These are phyloP conservation scores for Lycocerus yunnanus DNA, from an alignment of 2,888 invertebrate genomes.

Conservation along the genomic window DNA sequence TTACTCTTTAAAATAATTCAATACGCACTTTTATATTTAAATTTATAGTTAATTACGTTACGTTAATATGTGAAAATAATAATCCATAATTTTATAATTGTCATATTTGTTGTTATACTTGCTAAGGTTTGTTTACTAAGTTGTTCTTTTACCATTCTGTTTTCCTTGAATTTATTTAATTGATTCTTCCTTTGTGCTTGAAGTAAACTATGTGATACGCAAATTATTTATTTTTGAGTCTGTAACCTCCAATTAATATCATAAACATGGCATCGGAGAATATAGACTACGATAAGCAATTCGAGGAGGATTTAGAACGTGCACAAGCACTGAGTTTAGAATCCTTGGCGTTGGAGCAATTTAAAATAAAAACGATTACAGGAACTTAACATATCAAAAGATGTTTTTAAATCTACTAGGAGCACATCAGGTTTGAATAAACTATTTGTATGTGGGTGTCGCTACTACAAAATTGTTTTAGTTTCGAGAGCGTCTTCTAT, in stretches of 20 bases:
- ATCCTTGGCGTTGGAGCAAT: conserved; percentile 82
- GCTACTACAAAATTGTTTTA: conserved; percentile 27
- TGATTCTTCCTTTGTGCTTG: conserved; percentile 2
- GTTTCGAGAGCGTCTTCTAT: conserved; percentile 51
- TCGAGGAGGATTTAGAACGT: conserved; percentile 84
- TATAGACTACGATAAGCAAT: conserved; percentile 78
- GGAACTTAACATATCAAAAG: conserved; percentile 43
- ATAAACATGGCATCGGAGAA: conserved; percentile 24
- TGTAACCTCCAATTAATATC: background rate
- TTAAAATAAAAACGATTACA: conserved; percentile 68
- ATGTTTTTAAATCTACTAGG: conserved; percentile 32
- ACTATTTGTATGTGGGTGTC: background rate
- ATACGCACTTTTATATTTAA: background rate
- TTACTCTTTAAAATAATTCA: background rate
- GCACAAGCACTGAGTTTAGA: conserved; percentile 88
- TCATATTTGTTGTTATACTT: background rate
- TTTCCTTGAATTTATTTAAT: conserved; percentile 1
- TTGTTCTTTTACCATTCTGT: conserved; percentile 11
- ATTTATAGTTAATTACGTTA: background rate
- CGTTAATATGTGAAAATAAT: background rate
- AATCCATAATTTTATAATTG: background rate
- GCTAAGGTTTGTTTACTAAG: background rate
- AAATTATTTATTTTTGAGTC: background rate
- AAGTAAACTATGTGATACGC: background rate
- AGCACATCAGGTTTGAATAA: conserved; percentile 42